These are phyloP conservation scores for Nibea coibor DNA, from an alignment of 2,113 vertebrate genomes.

Conservation along the genomic window DNA sequence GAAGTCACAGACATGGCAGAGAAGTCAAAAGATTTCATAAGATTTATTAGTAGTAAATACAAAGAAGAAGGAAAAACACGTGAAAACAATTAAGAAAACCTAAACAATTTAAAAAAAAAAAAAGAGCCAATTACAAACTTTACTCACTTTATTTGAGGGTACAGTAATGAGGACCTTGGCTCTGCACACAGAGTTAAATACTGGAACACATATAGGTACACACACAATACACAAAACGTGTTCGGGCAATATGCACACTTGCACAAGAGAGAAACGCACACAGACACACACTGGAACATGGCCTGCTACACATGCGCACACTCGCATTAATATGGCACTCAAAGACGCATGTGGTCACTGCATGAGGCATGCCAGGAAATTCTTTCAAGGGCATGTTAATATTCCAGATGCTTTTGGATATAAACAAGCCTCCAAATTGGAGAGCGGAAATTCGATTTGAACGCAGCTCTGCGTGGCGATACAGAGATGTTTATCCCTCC, in stretches of 20 bases:
- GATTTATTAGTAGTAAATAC: background rate
- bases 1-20: slow-evolving; percentile 13
- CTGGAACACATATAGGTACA: background rate
- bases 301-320: slow-evolving; percentile 33
- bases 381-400: slow-evolving; percentile 81
- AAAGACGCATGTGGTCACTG: slow-evolving; percentile 72
- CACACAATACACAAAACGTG: background rate
- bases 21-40: background rate
- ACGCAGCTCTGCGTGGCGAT: slow-evolving; percentile 59
- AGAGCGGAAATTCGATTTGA: slow-evolving; percentile 79
- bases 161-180: slow-evolving; percentile 7
- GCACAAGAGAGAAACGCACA: background rate
- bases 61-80: background rate
- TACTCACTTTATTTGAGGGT: background rate
- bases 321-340: slow-evolving; percentile 33
- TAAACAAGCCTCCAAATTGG: slow-evolving; percentile 76
- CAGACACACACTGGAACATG: background rate
- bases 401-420: slow-evolving; percentile 83
- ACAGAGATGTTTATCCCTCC: slow-evolving; percentile 73
- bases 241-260: background rate
- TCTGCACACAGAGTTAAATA: background rate
- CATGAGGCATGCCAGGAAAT: slow-evolving; percentile 75
- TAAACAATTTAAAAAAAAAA: background rate
- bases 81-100: background rate
- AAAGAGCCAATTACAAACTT: background rate